phyloP scores from a whole-genome alignment of 2,797 vertebrate species.

The Otolemur crassicaudatus region DNA sequence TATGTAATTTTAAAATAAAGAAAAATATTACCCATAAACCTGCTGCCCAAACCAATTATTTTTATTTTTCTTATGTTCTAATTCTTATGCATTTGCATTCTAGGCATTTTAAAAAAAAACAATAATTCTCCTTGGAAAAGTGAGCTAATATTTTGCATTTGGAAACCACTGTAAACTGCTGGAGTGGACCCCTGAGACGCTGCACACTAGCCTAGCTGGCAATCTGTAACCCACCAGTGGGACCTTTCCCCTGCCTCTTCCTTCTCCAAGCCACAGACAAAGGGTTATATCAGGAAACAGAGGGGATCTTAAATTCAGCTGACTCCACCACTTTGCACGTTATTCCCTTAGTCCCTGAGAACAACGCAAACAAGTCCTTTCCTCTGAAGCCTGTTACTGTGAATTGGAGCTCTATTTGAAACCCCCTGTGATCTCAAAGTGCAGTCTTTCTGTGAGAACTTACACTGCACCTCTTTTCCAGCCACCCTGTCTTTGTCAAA shows the following conservation, averaged over 20 bases:
- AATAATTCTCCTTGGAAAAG: background rate
- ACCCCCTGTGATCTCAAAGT: background rate
- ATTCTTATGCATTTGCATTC: background rate
- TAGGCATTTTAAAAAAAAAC: background rate
- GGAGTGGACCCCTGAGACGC: rapidly evolving
- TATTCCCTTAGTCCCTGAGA: background rate
- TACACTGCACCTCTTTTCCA: background rate
- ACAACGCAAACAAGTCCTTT: constrained; percentile 31
- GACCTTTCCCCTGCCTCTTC: constrained; percentile 52
- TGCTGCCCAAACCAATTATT: background rate
- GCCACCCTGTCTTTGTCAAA: background rate
- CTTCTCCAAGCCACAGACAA: constrained; percentile 22
- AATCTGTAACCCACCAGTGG: background rate
- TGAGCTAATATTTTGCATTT: background rate
- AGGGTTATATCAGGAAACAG: constrained; percentile 52
- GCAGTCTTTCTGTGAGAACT: background rate
- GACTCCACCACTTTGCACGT: constrained; percentile 56
- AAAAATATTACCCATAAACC: background rate
- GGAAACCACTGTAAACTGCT: background rate
- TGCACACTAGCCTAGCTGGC: background rate
- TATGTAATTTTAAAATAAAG: background rate
- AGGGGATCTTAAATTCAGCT: constrained; percentile 56
- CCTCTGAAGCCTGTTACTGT: background rate
- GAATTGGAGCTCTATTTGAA: background rate
- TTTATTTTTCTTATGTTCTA: background rate